phyloP scores from a whole-genome alignment of 2,797 vertebrate genomes.

The Anabacerthia variegaticeps region DNA sequence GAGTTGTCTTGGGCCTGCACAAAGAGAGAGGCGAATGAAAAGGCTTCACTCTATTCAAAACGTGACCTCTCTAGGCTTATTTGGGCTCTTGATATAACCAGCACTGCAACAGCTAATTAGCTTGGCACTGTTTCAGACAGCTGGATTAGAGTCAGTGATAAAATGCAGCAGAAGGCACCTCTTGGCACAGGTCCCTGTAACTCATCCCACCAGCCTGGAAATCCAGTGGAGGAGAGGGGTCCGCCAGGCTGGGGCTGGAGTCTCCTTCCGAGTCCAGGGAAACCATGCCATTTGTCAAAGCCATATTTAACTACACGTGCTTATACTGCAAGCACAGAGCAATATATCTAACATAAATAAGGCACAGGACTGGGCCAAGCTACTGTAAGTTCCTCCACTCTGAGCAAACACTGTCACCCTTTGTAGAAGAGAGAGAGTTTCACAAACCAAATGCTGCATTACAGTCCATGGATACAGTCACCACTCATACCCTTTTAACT shows the following conservation, averaged over 20 bases:
- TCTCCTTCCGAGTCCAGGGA: conserved; percentile 30
- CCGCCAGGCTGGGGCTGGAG: conserved; percentile 44
- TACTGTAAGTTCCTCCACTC: neutral
- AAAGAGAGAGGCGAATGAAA: conserved; percentile 34
- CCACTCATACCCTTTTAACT: neutral
- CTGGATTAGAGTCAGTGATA: conserved; percentile 71
- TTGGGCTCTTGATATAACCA: conserved; percentile 65
- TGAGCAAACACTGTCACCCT: neutral
- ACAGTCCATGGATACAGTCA: neutral
- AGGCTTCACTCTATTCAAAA: neutral
- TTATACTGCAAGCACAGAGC: neutral
- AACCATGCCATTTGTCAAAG: conserved; percentile 45
- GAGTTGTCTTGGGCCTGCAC: neutral
- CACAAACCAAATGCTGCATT: neutral
- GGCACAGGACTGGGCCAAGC: neutral
- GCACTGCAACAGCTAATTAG: conserved; percentile 76
- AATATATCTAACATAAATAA: neutral
- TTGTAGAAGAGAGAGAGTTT: neutral
- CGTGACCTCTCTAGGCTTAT: conserved; percentile 68
- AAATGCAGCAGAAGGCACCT: conserved; percentile 72
- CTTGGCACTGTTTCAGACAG: conserved; percentile 73
- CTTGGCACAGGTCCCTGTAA: conserved; percentile 68
- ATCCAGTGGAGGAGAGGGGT: conserved; percentile 53
- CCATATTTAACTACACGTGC: neutral
- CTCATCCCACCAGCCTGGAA: conserved; percentile 57